phyloP scores from a whole-genome alignment of 2,797 vertebrate species.

The Ciconia nigra region DNA sequence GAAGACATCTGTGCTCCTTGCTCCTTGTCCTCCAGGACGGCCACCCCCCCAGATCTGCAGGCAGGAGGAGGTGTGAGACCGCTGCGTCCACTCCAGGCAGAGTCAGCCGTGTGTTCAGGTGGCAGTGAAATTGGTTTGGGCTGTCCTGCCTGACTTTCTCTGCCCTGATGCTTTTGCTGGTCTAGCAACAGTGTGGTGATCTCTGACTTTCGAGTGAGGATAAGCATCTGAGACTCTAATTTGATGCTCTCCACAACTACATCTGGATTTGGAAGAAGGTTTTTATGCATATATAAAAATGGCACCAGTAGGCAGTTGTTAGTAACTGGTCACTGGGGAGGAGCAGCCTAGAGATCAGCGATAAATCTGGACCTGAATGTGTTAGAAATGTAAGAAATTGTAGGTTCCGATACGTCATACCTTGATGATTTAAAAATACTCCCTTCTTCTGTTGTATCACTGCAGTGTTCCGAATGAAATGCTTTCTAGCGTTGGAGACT shows the following conservation, averaged over 20 bases:
- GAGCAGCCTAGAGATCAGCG: background rate
- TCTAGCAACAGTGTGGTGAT: background rate
- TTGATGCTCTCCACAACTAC: background rate
- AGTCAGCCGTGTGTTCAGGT: background rate
- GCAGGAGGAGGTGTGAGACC: background rate
- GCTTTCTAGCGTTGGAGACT: background rate
- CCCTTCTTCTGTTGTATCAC: background rate
- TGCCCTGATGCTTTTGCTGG: background rate
- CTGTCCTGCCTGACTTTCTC: background rate
- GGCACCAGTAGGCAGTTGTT: background rate
- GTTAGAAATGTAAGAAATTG: background rate
- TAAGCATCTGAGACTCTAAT: background rate
- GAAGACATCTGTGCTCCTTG: background rate
- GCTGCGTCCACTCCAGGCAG: accelerated
- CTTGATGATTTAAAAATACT: background rate
- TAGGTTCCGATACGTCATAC: background rate
- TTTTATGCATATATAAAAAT: background rate
- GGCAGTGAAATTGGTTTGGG: background rate
- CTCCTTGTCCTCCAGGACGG: background rate
- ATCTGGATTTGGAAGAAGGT: background rate
- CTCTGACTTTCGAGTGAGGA: background rate
- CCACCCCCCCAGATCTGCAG: background rate
- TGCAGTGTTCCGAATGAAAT: background rate
- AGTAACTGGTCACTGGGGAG: background rate
- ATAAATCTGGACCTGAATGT: background rate